phyloP scores from a whole-genome alignment of 2,113 vertebrate genomes.

The Carollia perspicillata region DNA sequence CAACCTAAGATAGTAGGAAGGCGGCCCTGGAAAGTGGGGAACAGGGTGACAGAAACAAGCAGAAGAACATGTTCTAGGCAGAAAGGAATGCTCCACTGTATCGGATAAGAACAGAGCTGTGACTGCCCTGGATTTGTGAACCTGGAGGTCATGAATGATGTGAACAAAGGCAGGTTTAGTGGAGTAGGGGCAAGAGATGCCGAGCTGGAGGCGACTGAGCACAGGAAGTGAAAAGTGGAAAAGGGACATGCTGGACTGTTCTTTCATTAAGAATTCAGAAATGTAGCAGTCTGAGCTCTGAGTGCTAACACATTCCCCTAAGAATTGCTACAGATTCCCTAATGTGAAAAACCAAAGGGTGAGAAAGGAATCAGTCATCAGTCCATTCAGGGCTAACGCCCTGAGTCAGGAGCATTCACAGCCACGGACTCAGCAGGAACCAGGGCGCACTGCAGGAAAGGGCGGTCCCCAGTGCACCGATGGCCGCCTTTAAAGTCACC shows the following conservation, averaged over 20 bases:
- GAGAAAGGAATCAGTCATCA: neutral
- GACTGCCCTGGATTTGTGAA: neutral
- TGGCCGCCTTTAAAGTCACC: neutral
- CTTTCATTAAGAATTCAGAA: neutral
- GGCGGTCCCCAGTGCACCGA: neutral
- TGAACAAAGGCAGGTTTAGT: neutral
- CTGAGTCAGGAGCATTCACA: neutral
- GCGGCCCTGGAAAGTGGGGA: neutral
- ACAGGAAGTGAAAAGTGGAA: neutral
- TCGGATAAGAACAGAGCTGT: neutral
- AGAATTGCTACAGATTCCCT: neutral
- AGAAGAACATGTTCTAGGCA: neutral
- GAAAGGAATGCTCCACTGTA: neutral
- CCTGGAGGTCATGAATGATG: neutral
- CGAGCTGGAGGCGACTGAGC: neutral
- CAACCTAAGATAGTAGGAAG: neutral
- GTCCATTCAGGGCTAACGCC: neutral
- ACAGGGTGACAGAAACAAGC: neutral
- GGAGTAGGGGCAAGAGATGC: neutral
- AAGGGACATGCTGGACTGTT: neutral
- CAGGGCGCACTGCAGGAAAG: neutral
- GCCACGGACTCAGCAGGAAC: neutral
- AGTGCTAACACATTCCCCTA: neutral
- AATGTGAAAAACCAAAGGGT: neutral
- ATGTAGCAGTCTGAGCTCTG: neutral